Evolutionary conservation across 2,888 invertebrate genomes (phyloP).

Genomic region (Erebia ligea): DNA sequence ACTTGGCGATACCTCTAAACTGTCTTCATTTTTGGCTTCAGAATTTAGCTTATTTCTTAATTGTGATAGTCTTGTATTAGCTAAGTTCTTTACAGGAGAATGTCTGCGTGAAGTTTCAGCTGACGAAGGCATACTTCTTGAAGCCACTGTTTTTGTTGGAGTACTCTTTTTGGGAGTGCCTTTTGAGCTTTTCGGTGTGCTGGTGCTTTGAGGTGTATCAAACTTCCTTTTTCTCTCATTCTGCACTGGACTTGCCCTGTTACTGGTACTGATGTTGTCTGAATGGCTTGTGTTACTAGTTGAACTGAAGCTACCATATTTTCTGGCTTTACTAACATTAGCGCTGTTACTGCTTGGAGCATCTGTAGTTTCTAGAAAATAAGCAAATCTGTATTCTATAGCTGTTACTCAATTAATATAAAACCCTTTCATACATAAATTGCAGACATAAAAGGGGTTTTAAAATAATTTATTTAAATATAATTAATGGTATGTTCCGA

Average conservation of each 20-base stretch:
- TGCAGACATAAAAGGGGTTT: no score
- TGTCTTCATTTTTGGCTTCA: slow-evolving; percentile 51
- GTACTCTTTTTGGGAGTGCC: slow-evolving; percentile 8
- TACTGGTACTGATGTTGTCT: slow-evolving; percentile 10
- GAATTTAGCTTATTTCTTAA: slow-evolving; percentile 56
- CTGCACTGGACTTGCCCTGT: slow-evolving; percentile 24
- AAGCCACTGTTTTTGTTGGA: slow-evolving; percentile 36
- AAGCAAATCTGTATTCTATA: no score
- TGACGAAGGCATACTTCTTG: slow-evolving; percentile 42
- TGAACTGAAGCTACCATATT: slow-evolving; percentile 7
- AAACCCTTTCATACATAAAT: no score
- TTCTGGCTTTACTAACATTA: not conserved
- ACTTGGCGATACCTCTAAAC: slow-evolving; percentile 30
- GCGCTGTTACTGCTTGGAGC: not conserved
- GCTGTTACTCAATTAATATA: no score
- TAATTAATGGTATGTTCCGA: no score
- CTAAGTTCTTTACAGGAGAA: slow-evolving; percentile 58
- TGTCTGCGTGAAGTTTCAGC: slow-evolving; percentile 40
- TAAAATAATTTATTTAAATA: no score
- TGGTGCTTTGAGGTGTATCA: slow-evolving; percentile 31
- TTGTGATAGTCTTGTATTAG: slow-evolving; percentile 60
- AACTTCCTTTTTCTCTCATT: slow-evolving; percentile 22
- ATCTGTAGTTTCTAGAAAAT: slow-evolving; percentile 8
- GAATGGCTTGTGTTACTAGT: not conserved
- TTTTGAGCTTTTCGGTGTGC: slow-evolving; percentile 31